phyloP scores from a whole-genome alignment of 2,888 invertebrate genomes.

The Cinara cedri region DNA sequence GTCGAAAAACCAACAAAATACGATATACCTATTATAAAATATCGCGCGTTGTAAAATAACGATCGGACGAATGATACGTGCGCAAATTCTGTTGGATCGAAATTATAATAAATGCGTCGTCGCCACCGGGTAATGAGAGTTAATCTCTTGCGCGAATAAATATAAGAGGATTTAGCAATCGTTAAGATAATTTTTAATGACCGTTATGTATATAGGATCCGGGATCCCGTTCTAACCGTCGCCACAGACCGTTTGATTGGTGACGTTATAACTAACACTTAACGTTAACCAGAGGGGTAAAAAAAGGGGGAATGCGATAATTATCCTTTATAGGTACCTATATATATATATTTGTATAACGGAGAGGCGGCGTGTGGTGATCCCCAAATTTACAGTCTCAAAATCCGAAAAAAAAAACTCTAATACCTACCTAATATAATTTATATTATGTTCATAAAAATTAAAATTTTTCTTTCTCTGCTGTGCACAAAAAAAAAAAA shows the following conservation, averaged over 20 bases:
- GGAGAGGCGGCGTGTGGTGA: conserved; percentile 7
- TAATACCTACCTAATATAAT: too few relatives aligned
- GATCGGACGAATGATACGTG: too few relatives aligned
- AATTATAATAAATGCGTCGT: neutral
- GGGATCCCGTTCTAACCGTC: neutral
- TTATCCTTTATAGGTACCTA: conserved; percentile 23
- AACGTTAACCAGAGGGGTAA: conserved; percentile 51
- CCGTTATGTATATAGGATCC: neutral
- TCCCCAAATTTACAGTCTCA: conserved; percentile 49
- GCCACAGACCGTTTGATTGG: conserved; percentile 30
- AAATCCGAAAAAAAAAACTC: neutral
- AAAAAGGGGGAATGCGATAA: conserved; percentile 40
- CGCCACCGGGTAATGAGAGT: conserved; percentile 24
- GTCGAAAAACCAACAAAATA: neutral
- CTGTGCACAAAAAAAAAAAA: conserved; percentile 7
- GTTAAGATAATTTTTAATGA: conserved; percentile 56
- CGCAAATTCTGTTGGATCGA: neutral
- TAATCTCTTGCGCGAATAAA: conserved; percentile 33
- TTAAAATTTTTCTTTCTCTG: conserved; percentile 15
- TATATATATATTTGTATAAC: neutral
- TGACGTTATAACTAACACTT: conserved; percentile 56
- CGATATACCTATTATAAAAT: neutral
- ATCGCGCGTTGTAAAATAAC: too few relatives aligned
- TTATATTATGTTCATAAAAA: conserved; percentile 15
- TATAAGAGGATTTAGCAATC: conserved; percentile 53